phyloP scores from a whole-genome alignment of 2,888 invertebrate genomes.

The Lamellibrachia satsuma region DNA sequence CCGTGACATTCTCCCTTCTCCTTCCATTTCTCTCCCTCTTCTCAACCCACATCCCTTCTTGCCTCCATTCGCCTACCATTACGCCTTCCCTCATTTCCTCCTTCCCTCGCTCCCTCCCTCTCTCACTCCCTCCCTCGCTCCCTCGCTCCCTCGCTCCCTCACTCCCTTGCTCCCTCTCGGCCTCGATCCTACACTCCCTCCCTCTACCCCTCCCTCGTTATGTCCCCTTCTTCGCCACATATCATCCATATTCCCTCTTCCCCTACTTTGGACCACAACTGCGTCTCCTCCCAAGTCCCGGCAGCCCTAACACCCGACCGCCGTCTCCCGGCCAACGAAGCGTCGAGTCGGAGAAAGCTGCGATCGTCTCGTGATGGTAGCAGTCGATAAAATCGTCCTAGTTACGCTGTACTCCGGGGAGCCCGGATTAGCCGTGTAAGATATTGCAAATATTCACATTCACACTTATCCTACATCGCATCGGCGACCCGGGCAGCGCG shows the following conservation, averaged over 20 bases:
- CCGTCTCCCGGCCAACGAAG: not conserved
- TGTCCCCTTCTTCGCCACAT: not conserved
- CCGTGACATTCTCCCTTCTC: too few relatives aligned
- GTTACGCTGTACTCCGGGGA: not conserved
- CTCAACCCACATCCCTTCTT: too few relatives aligned
- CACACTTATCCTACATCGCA: not conserved
- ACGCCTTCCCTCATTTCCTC: too few relatives aligned
- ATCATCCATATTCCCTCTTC: not conserved
- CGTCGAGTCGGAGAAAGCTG: not conserved
- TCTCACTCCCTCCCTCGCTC: too few relatives aligned
- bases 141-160: too few relatives aligned
- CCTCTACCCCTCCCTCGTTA: not conserved
- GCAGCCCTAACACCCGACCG: not conserved
- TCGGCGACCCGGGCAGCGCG: not conserved
- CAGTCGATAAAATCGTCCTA: not conserved
- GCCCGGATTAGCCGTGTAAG: constrained; percentile 1
- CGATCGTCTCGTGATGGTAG: not conserved
- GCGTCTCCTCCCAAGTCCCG: not conserved
- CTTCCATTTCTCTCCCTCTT: too few relatives aligned
- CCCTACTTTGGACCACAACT: not conserved
- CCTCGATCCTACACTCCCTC: not conserved
- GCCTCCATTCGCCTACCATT: too few relatives aligned
- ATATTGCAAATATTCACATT: constrained; percentile 17
- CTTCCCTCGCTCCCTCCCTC: too few relatives aligned
- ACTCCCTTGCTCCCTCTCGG: not conserved